phyloP scores from a whole-genome alignment of 2,797 vertebrate genomes.

The Cryptoprocta ferox region DNA sequence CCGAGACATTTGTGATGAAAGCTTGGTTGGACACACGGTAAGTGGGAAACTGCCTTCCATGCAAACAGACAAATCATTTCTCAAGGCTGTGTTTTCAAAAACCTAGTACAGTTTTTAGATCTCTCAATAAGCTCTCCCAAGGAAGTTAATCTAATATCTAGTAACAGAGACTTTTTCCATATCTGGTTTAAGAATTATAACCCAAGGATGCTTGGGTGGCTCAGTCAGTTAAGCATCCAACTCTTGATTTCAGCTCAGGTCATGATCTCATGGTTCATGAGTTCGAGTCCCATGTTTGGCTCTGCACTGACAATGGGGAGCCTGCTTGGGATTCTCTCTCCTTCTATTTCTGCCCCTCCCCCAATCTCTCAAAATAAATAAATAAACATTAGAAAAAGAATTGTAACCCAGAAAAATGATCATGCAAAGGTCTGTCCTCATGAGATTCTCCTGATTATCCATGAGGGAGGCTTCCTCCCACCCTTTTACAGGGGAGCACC shows the following conservation, averaged over 20 bases:
- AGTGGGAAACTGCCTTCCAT: neutral
- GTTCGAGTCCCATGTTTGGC: no score
- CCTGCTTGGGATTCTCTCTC: no score
- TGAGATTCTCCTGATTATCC: neutral
- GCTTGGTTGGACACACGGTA: neutral
- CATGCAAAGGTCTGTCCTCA: accelerated
- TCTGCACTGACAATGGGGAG: no score
- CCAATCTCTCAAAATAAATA: no score
- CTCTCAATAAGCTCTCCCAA: neutral
- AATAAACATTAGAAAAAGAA: neutral
- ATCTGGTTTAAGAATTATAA: neutral
- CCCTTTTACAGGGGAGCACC: neutral
- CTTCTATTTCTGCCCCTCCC: no score
- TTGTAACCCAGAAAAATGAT: neutral
- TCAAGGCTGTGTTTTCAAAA: neutral
- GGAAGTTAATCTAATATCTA: neutral
- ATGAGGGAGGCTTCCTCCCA: neutral
- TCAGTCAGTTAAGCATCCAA: no score
- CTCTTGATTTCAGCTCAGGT: no score
- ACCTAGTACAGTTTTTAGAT: neutral
- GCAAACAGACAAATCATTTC: neutral
- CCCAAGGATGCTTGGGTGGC: neutral
- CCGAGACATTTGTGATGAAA: neutral
- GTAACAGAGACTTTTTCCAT: neutral
- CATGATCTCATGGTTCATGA: no score